A percentile compares a stretch with the other conserved stretches of the same genome.
Evolutionary conservation across 1,140 invertebrate species (phyloP).

Genomic region (Nasonia longicornis): DNA sequence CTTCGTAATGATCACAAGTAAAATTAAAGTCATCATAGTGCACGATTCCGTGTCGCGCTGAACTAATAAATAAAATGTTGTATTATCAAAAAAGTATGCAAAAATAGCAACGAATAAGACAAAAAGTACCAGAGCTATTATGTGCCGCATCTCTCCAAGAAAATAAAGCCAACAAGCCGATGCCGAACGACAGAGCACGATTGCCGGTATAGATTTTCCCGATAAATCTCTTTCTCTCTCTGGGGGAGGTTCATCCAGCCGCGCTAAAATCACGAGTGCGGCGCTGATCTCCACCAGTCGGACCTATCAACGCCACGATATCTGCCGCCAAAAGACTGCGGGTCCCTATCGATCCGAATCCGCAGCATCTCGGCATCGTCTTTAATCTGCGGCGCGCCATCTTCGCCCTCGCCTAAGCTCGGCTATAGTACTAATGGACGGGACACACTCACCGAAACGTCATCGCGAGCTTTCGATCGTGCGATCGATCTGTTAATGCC

Average conservation of each 20-base stretch:
- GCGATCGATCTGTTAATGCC: constrained; percentile 3
- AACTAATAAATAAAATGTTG: too few species aligned
- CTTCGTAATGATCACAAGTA: too few species aligned
- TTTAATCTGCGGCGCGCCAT: constrained; percentile 18
- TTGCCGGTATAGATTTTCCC: constrained; percentile 31
- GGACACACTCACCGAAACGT: constrained; percentile 19
- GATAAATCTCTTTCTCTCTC: constrained; percentile 16
- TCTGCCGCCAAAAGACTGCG: constrained; percentile 37
- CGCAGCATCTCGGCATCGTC: background rate
- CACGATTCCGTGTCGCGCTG: too few species aligned
- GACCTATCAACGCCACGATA: constrained; percentile 20
- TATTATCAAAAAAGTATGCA: too few species aligned
- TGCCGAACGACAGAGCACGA: background rate
- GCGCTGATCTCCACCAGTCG: background rate
- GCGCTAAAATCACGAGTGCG: constrained; percentile 18
- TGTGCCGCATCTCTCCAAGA: background rate
- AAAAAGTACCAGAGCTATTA: background rate
- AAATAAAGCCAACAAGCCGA: background rate
- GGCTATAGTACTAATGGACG: constrained; percentile 26
- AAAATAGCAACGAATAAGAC: background rate
- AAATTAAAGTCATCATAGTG: too few species aligned
- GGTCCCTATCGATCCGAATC: constrained; percentile 27
- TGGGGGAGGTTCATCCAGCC: background rate
- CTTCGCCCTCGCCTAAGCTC: background rate
- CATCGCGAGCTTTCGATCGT: background rate